A percentile compares a stretch with the other conserved stretches of the same genome.
Evolutionary conservation across 2,113 vertebrate genomes (phyloP).

Genomic region (Ailuropoda melanoleuca): DNA sequence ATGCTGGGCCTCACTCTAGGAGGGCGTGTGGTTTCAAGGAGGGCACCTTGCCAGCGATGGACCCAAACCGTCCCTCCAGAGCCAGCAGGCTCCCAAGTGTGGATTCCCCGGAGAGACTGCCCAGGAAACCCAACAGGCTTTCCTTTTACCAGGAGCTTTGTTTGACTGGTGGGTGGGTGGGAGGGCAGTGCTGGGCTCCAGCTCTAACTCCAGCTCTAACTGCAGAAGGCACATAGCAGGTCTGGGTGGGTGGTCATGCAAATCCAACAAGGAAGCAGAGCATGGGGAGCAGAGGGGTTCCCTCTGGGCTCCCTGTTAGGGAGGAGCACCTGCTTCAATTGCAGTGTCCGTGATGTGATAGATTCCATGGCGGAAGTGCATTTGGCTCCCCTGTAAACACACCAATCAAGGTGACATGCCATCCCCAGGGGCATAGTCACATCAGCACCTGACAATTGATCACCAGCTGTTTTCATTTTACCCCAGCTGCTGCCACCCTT

Average conservation of each 20-base stretch:
- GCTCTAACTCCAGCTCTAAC: too few species aligned
- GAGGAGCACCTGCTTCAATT: accelerated
- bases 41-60: background rate
- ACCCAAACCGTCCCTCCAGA: background rate
- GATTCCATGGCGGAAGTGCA: background rate
- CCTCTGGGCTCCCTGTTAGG: background rate
- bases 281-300: background rate
- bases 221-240: background rate
- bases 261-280: background rate
- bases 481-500: background rate
- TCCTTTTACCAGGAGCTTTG: background rate
- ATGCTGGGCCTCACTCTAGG: background rate
- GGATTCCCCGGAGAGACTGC: background rate
- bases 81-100: background rate
- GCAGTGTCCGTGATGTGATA: accelerated
- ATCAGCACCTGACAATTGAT: accelerated
- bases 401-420: too few species aligned
- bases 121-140: background rate
- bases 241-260: background rate
- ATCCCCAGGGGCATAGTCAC: too few species aligned
- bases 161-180: background rate
- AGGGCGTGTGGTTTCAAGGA: background rate
- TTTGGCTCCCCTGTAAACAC: background rate
- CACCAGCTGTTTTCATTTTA: background rate
- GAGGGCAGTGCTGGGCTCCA: background rate